Conservation (phyloP, 2,888 invertebrate species). For the Monopis laevigella region DNA sequence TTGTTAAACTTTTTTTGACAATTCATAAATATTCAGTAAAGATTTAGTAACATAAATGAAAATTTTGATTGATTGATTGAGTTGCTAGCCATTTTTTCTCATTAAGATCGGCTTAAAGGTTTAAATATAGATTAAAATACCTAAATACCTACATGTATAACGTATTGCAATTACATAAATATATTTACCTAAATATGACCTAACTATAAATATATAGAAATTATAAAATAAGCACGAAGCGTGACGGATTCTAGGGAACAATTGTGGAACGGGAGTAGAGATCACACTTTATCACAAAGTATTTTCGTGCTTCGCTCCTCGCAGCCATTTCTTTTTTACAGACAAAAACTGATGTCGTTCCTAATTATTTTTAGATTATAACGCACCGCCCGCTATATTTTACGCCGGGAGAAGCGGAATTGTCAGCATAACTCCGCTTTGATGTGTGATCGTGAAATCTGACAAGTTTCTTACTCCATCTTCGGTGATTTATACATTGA, state of each 20-base stretch:
- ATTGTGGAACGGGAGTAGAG: constrained; percentile 37
- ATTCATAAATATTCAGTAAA: too few relatives aligned
- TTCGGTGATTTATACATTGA: constrained; percentile 58
- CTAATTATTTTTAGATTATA: constrained; percentile 68
- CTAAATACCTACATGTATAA: too few relatives aligned
- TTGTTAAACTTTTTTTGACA: too few relatives aligned
- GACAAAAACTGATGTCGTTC: constrained; percentile 65
- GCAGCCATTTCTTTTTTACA: constrained; percentile 58
- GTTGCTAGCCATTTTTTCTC: too few relatives aligned
- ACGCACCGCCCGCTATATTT: constrained; percentile 63
- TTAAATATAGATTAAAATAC: too few relatives aligned
- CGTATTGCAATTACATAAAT: too few relatives aligned
- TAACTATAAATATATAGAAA: constrained; percentile 13
- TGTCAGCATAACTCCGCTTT: constrained; percentile 66
- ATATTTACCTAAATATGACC: too few relatives aligned
- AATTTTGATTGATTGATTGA: too few relatives aligned
- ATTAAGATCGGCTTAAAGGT: too few relatives aligned
- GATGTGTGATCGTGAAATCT: constrained; percentile 49
- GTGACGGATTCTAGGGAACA: constrained; percentile 34
- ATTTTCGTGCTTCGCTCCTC: constrained; percentile 54
- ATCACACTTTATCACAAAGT: constrained; percentile 51
- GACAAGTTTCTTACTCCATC: constrained; percentile 48
- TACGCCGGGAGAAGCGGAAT: constrained; percentile 58
- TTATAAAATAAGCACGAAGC: constrained; percentile 26
- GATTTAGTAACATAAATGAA: too few relatives aligned